Percentiles rank a stretch among this genome's conserved stretches.
These are phyloP conservation scores for Psophia crepitans DNA, from an alignment of 2,113 vertebrate species.

Conservation along the genomic window DNA sequence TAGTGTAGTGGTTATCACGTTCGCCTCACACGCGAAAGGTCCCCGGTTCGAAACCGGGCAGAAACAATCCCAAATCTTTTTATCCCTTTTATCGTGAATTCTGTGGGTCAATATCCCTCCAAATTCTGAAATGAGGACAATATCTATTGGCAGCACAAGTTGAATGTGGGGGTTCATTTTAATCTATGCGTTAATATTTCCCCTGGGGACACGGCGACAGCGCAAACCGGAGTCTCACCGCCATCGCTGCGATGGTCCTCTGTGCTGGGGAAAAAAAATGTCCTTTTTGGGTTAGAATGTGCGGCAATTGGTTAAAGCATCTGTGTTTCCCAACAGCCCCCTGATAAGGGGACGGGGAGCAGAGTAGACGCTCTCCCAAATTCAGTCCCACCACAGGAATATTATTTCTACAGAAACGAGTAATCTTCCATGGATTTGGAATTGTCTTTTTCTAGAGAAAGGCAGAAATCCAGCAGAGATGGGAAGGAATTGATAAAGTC, in stretches of 20 bases:
- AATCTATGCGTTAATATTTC: background rate
- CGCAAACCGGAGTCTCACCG: background rate
- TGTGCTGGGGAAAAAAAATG: too few species aligned
- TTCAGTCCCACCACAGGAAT: too few species aligned
- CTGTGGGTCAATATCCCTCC: background rate
- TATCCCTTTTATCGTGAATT: background rate
- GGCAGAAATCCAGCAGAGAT: fast-evolving
- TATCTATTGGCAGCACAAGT: too few species aligned
- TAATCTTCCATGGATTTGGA: too few species aligned
- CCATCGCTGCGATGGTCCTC: background rate
- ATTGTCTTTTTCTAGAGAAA: background rate
- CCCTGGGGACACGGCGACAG: background rate
- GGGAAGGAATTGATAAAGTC: background rate
- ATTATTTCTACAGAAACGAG: background rate
- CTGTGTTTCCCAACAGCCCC: background rate
- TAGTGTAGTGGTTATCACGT: conserved; percentile 72
- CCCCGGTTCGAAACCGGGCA: conserved; percentile 61
- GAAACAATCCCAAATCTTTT: background rate
- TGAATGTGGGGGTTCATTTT: too few species aligned
- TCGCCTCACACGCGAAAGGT: conserved; percentile 68
- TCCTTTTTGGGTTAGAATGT: background rate
- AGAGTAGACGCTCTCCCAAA: fast-evolving
- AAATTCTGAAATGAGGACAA: background rate
- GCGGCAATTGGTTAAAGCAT: background rate
- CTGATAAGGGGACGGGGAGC: background rate